phyloP scores from a whole-genome alignment of 2,113 vertebrate genomes.

The Notechis scutatus region DNA sequence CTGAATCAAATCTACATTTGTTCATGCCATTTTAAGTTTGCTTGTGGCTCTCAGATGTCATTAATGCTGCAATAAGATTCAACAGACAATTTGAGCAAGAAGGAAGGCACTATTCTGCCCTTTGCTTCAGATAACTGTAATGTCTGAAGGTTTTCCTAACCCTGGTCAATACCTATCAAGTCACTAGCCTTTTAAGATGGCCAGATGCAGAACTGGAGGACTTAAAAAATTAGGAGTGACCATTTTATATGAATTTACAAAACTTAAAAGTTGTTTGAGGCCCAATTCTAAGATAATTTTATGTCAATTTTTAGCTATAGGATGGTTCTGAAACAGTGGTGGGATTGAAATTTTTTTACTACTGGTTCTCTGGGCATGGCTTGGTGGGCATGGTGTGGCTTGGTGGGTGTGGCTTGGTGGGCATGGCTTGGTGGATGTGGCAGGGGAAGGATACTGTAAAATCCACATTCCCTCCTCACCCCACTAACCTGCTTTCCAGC shows the following conservation, averaged over 20 bases:
- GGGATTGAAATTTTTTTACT: too few species aligned
- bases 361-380: too few species aligned
- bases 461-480: too few species aligned
- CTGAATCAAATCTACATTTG: not conserved
- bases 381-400: too few species aligned
- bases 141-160: not conserved
- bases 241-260: not conserved
- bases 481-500: too few species aligned
- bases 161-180: not conserved
- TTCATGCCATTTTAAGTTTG: not conserved
- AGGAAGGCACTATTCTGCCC: not conserved
- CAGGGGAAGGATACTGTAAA: too few species aligned
- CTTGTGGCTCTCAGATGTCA: not conserved
- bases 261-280: not conserved
- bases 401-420: too few species aligned
- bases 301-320: not conserved
- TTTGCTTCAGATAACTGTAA: not conserved
- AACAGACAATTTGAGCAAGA: not conserved
- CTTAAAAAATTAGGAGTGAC: not conserved
- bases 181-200: not conserved
- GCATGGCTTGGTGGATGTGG: too few species aligned
- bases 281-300: not conserved
- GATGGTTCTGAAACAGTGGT: not conserved
- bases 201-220: not conserved
- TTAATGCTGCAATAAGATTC: not conserved